These are phyloP conservation scores for Ceraclea dissimilis DNA, from an alignment of 2,888 invertebrate genomes.

Conservation along the genomic window DNA sequence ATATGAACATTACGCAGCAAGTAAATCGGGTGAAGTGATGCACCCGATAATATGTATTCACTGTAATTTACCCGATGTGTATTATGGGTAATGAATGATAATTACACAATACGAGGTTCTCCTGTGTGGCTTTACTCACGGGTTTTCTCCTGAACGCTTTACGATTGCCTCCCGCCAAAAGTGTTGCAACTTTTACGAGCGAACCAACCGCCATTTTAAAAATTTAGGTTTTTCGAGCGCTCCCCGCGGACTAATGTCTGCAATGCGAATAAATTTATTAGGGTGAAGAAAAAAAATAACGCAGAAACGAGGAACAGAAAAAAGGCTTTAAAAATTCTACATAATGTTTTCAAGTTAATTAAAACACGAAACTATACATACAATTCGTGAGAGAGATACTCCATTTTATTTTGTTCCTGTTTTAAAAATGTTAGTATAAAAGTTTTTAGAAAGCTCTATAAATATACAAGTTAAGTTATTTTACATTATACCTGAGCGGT, in stretches of 20 bases:
- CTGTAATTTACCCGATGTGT: too few species aligned
- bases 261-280: neutral
- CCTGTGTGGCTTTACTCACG: neutral
- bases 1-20: too few species aligned
- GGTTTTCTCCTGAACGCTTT: neutral
- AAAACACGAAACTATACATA: neutral
- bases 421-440: too few species aligned
- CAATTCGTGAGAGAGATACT: too few species aligned
- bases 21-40: too few species aligned
- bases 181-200: constrained; percentile 6
- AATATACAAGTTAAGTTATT: too few species aligned
- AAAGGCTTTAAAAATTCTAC: neutral
- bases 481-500: too few species aligned
- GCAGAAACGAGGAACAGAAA: neutral
- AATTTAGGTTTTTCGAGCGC: constrained; percentile 3
- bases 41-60: too few species aligned
- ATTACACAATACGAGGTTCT: neutral
- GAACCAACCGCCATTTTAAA: constrained; percentile 5
- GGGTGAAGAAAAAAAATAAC: neutral
- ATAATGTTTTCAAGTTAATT: neutral
- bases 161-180: neutral
- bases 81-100: too few species aligned
- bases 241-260: constrained; percentile 3
- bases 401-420: too few species aligned
- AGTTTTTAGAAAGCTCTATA: too few species aligned